Base-by-base conservation (phyloP, 2,797 vertebrate species). In the Sphenopsis melanotis region DNA sequence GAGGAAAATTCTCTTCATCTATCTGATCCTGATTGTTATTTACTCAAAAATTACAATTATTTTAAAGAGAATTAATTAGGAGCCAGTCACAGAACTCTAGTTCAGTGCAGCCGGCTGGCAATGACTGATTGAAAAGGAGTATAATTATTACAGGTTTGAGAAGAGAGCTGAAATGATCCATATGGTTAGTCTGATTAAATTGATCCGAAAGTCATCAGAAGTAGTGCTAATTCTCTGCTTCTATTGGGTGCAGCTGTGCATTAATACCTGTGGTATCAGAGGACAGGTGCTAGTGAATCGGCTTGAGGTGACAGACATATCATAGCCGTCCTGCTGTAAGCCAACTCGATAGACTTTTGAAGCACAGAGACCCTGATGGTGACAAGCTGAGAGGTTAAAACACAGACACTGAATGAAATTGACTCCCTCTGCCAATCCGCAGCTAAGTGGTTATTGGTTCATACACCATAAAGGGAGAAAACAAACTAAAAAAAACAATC, bases 111-210 rank as follows among this genome's bases (percentile, higher is more conserved):
- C 92, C 93, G 83, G 78, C 87, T 90, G 70, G 39, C 65, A 89
- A 78, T 36, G 70, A 75, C 71, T 94, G 75, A 80, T 96, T 96
- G 50, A 78, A 93, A 97, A 84, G 72, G 10, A 75, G 57, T 93
- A 93, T 94, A 93, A 93, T 97, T 97, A 96, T 94, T 96, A 70
- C 52, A 86, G 93, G 83, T 89, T 89, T 97, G 76, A 89, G 94
- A 94, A 96, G 86, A 90, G 83, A 97, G 87, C 70, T 89, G 71
- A 96, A 97, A 96, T 95, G 89, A 96, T 87, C 90, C 95, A 96
- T 96, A 96, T 96, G 94, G 94, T 96, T 94, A 96, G 86, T 84
- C 56, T 10, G 26, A 94, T 93, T 94, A 96, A 97, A 93, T 64
- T 87, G 91, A 96, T 95, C 82, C 82, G 92, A 89, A 97, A 95